Percentiles rank a stretch among this genome's conserved stretches.
These are phyloP conservation scores for Ageneiosus marmoratus DNA, from an alignment of 2,113 vertebrate species.

Conservation along the genomic window DNA sequence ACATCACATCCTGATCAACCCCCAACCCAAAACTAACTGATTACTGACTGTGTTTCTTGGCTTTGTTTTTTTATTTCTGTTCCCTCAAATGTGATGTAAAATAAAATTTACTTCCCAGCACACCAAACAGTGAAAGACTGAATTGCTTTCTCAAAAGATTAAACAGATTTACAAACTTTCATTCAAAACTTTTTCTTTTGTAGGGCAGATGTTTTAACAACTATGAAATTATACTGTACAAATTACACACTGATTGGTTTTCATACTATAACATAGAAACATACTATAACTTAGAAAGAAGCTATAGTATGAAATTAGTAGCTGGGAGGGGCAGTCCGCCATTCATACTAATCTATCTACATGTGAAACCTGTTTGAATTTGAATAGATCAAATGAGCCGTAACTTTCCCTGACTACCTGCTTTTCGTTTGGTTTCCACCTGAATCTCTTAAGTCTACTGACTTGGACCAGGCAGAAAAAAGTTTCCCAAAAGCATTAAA, in stretches of 20 bases:
- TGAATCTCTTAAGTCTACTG: slow-evolving; percentile 14
- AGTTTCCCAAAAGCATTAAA: slow-evolving; percentile 23
- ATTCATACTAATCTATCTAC: slow-evolving; percentile 33
- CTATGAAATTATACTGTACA: not conserved
- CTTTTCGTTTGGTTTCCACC: slow-evolving; percentile 19
- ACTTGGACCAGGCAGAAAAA: not conserved
- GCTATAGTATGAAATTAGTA: too few species aligned
- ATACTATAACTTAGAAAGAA: too few species aligned
- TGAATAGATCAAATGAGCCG: slow-evolving; percentile 49
- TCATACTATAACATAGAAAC: slow-evolving; percentile 4
- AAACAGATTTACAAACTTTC: not conserved
- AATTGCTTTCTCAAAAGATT: not conserved
- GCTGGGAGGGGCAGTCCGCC: slow-evolving; percentile 51
- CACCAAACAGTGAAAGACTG: not conserved
- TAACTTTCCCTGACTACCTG: slow-evolving; percentile 15
- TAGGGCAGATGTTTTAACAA: not conserved
- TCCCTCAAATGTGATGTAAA: not conserved
- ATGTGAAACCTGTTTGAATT: slow-evolving; percentile 54
- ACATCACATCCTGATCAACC: not conserved
- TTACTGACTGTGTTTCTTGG: not conserved
- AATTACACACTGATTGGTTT: not conserved
- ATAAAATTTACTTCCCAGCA: not conserved
- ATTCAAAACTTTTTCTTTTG: not conserved
- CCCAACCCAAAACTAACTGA: not conserved
- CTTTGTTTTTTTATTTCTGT: not conserved